Conservation (phyloP, 2,113 vertebrate species). For the Otolemur garnettii region DNA sequence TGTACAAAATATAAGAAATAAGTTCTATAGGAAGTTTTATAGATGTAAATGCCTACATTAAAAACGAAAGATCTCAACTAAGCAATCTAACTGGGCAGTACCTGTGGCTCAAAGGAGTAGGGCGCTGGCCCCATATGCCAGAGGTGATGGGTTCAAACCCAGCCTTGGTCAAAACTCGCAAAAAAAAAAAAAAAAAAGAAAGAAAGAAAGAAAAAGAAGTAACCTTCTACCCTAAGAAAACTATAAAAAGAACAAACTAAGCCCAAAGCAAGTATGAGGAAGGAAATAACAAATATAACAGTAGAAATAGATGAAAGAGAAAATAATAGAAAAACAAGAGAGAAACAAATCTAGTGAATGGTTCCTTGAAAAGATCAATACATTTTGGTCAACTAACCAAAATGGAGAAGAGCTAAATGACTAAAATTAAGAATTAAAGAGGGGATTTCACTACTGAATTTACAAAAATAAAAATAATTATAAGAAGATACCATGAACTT, state of each 20-base stretch:
- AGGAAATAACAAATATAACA: background rate
- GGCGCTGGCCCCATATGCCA: too few relatives aligned
- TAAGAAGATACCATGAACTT: background rate
- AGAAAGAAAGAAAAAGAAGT: too few relatives aligned
- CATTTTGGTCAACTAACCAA: background rate
- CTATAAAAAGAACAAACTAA: background rate
- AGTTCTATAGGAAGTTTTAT: background rate
- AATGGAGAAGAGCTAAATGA: background rate
- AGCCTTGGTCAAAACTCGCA: too few relatives aligned
- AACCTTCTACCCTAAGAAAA: background rate
- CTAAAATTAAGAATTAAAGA: background rate
- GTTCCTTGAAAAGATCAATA: background rate
- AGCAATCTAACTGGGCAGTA: background rate
- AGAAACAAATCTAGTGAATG: background rate
- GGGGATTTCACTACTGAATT: background rate
- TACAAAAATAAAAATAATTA: conserved; percentile 8
- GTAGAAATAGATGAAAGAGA: background rate
- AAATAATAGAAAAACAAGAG: background rate
- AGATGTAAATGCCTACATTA: background rate
- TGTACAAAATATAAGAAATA: background rate
- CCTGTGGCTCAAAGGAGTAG: too few relatives aligned
- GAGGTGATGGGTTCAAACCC: too few relatives aligned
- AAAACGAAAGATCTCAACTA: background rate
- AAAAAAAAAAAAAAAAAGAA: too few relatives aligned
- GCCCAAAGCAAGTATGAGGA: background rate